Base-by-base conservation (phyloP, 2,888 invertebrate genomes). In the Anticlea derivata region DNA sequence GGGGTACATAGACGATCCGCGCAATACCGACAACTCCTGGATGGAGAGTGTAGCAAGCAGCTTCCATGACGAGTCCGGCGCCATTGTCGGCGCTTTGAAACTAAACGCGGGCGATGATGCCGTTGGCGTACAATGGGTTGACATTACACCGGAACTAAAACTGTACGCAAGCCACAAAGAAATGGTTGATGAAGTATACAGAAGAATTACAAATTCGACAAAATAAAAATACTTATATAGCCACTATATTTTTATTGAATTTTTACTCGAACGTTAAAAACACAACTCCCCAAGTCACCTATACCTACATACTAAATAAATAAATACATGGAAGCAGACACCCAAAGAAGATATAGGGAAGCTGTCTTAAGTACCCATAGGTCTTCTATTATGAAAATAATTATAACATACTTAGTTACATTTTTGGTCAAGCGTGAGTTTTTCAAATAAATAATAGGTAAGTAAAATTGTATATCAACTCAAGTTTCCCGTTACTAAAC, bases 1-100 rank as follows among this genome's bases (percentile, higher is more conserved):
- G 17, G 17, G 99, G 0, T 99, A 99, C 78, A 98, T 99, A 0
- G 99, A 99, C 81, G 99, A 99, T 83, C 97, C 96, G 11, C 93
- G 99, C 40, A 99, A 99, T 80, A 99, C 99, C 0, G 99, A 99
- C 80, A 99, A n/a, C n/a, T n/a, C n/a, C 0, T 99, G 99, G 99
- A 99, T 99, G 93, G 99, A 99, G 84, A 99, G 99, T 0, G 92
- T 95, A 5, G 99, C 97, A 1, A 93, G 94, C 43, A 98, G 97
- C 90, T 99, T 98, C 78, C 99, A 99, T 77, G 98, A 99, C 75
- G 93, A 95, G 11, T n/a, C n/a, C n/a, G n/a, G n/a, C n/a, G n/a
- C n/a, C n/a, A n/a, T n/a, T n/a, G n/a, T 96, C 4, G 96, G 95
- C 0, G 86, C 91, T 30, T 85, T 98, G 57, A 83, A 93, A 7